Evolutionary conservation across 2,113 vertebrate genomes (phyloP), one percentile per base, ranked within the genome.

Genomic region (Anhinga rufa): DNA sequence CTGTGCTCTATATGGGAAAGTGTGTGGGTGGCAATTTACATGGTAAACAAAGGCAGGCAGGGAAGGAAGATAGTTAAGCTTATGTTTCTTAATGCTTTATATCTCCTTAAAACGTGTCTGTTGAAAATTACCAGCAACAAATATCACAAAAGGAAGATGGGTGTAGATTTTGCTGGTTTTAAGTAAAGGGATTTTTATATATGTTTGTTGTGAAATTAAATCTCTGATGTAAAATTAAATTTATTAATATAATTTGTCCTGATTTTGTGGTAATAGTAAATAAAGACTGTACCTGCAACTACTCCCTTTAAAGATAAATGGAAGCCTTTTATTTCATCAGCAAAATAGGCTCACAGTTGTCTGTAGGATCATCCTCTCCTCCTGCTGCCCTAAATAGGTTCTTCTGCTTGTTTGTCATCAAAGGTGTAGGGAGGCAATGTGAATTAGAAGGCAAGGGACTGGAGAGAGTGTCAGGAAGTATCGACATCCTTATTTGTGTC

Each of bases 1-100:
- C 96, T 96, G 96, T 90, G 96, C 62, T 86, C 58, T 96, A 5
- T 82, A 90, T 79, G 82, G 94, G 87, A 80, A 89, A 87, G 85
- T 90, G 84, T 70, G 92, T 97, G 95, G 96, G 96, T 94, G 96
- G 93, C 89, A 94, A 92, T 97, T 96, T 97, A 68, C 90, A 65
- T 90, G 92, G 93, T 95, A 97, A 97, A 96, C 94, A 96, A 96
- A 96, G 78, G 62, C 61, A 94, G 52, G 69, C 78, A 83, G 90
- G 69, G 93, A 72, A 84, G 70, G 51, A 74, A 49, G 86, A 76
- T 24, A 70, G 65, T 66, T 84, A 62, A 55, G 86, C 52, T 87
- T 94, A 51, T 46, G 72, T 87, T 90, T 90, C 90, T 80, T 83
- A 84, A 58, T 78, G 32, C 57, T 68, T 87, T 82, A 65, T 32